Conservation (phyloP, 2,113 vertebrate species). For the Rhea pennata region DNA sequence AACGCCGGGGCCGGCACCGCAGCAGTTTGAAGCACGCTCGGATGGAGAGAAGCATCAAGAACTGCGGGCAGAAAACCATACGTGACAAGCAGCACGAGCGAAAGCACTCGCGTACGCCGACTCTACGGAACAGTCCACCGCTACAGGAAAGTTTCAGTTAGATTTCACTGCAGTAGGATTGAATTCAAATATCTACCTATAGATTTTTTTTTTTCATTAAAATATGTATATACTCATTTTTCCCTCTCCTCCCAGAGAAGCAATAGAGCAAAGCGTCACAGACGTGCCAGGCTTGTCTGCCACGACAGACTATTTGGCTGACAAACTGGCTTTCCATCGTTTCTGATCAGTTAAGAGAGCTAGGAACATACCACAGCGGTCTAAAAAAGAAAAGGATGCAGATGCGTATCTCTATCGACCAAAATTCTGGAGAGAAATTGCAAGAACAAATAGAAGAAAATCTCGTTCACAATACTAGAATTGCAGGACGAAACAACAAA, state of each 20-base stretch:
- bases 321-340: background rate
- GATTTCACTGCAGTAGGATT: background rate
- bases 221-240: background rate
- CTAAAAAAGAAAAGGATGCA: background rate
- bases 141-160: background rate
- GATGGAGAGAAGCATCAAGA: background rate
- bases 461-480: background rate
- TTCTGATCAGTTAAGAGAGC: background rate
- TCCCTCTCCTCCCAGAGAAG: background rate
- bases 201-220: background rate
- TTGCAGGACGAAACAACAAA: background rate
- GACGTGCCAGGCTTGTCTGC: background rate
- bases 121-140: background rate
- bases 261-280: background rate
- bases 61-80: background rate
- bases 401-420: background rate
- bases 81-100: background rate
- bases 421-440: background rate
- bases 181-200: too few species aligned
- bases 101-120: background rate
- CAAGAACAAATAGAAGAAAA: background rate
- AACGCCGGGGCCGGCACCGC: background rate
- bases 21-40: background rate
- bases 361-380: background rate
- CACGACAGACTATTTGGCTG: background rate